phyloP scores from a whole-genome alignment of 2,888 invertebrate species.

The Hydrotaea cyrtoneurina region DNA sequence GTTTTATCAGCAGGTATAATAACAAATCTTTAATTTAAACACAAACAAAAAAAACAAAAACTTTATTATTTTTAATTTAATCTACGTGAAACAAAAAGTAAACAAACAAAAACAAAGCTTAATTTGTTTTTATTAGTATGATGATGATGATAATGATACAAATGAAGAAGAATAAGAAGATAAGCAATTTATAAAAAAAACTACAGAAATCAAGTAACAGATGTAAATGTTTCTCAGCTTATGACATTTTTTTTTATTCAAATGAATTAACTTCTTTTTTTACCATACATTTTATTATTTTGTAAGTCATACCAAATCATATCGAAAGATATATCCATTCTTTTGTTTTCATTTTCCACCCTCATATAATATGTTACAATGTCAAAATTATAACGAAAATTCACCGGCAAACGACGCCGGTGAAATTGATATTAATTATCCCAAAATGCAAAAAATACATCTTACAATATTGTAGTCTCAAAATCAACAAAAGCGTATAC shows the following conservation, averaged over 20 bases:
- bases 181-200: background rate
- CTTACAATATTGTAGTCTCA: slow-evolving; percentile 32
- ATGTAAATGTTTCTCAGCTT: slow-evolving; percentile 50
- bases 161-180: background rate
- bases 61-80: slow-evolving; percentile 61
- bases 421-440: slow-evolving; percentile 49
- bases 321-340: background rate
- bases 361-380: slow-evolving; percentile 27
- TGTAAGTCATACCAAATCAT: slow-evolving; percentile 46
- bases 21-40: slow-evolving; percentile 54
- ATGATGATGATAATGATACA: slow-evolving; percentile 35
- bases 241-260: slow-evolving; percentile 32
- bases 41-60: background rate
- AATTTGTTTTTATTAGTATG: slow-evolving; percentile 32
- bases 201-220: slow-evolving; percentile 40
- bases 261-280: slow-evolving; percentile 61
- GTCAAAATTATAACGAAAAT: slow-evolving; percentile 57
- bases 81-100: slow-evolving; percentile 45
- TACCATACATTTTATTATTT: slow-evolving; percentile 63
- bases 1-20: slow-evolving; percentile 64
- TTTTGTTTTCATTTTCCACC: slow-evolving; percentile 27
- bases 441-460: slow-evolving; percentile 16
- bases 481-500: slow-evolving; percentile 44
- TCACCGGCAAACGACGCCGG: slow-evolving; percentile 7
- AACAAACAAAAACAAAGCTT: slow-evolving; percentile 42